Evolutionary conservation across 2,888 invertebrate species (phyloP).

Genomic region (Diabrotica balteata): DNA sequence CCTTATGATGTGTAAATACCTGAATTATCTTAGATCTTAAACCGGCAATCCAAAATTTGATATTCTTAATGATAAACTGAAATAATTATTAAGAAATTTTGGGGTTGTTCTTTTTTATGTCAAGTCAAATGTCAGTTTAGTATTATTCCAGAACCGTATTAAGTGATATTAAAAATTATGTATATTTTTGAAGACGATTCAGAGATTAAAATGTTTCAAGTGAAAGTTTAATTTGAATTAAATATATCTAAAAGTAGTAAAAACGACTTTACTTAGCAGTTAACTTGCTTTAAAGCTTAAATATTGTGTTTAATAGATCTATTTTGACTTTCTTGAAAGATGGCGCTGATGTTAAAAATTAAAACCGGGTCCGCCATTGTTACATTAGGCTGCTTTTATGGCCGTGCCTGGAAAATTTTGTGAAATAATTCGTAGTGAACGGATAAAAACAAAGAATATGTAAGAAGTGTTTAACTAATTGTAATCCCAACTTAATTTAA

Average conservation of each 20-base stretch:
- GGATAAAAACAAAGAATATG: constrained; percentile 34
- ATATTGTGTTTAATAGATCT: background rate
- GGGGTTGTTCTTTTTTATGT: too few species aligned
- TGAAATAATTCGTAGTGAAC: constrained; percentile 48
- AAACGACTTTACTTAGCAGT: too few species aligned
- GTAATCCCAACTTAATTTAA: constrained; percentile 27
- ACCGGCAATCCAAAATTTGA: too few species aligned
- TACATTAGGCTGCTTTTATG: constrained; percentile 57
- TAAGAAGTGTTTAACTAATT: constrained; percentile 48
- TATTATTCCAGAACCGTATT: constrained; percentile 7
- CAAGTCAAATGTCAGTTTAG: constrained; percentile 5
- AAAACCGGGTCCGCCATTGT: constrained; percentile 62
- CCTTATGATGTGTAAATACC: too few species aligned
- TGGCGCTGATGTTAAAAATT: constrained; percentile 55
- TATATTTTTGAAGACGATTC: too few species aligned
- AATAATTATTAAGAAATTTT: too few species aligned
- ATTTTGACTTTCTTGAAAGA: constrained; percentile 45
- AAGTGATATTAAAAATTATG: background rate
- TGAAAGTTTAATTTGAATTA: too few species aligned
- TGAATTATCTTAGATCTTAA: too few species aligned
- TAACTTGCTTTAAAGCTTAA: too few species aligned
- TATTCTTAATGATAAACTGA: too few species aligned
- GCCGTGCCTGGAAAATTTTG: constrained; percentile 55
- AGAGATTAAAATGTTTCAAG: too few species aligned
- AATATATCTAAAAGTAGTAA: too few species aligned